Evolutionary conservation across 2,888 invertebrate genomes (phyloP), one percentile per base, ranked within the genome.

Genomic region (Drosophila leonis): DNA sequence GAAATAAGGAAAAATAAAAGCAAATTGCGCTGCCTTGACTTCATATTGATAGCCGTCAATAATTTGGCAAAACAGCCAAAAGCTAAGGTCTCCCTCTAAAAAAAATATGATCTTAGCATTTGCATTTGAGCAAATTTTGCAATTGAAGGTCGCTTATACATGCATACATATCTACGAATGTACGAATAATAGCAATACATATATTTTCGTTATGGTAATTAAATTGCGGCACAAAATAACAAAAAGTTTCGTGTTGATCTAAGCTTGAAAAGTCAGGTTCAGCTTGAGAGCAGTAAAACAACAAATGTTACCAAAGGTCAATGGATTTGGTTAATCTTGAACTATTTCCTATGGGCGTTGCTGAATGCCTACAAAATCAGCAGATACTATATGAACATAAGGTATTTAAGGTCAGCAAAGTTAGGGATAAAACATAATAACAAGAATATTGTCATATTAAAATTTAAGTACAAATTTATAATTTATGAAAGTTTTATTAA

Each of bases 181-280:
- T 55, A 13, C 27, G 27, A 18, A 18, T 39, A 13, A 55, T 29
- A 18, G 18, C 24, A 59, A 54, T 75, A 64, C 72, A 57, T 74
- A 62, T 74, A 55, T 68, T 66, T 80, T 81, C 73, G 82, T 71
- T 88, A 83, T 88, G 84, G 77, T 88, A 79, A 85, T 88, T 83
- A 83, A 68, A 68, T 65, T 65, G 65, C 48, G 62, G 65, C 52
- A 65, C 64, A 75, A 65, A 64, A 56, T 51, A 68, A 72, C 37
- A 49, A 49, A 20, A 49, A 44, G 42, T 48, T 44, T 65, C 60
- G 61, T 85, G 74, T 85, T 76, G 80, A 73, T 79, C 76, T 66
- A 52, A 67, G 78, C 81, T 74, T 67, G 24, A 83, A 69, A 74
- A 78, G 62, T 72, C 71, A 57, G 66, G 35, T 62, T 75, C 59